phyloP scores from a whole-genome alignment of 2,888 invertebrate species.

The Xestobium rufovillosum region DNA sequence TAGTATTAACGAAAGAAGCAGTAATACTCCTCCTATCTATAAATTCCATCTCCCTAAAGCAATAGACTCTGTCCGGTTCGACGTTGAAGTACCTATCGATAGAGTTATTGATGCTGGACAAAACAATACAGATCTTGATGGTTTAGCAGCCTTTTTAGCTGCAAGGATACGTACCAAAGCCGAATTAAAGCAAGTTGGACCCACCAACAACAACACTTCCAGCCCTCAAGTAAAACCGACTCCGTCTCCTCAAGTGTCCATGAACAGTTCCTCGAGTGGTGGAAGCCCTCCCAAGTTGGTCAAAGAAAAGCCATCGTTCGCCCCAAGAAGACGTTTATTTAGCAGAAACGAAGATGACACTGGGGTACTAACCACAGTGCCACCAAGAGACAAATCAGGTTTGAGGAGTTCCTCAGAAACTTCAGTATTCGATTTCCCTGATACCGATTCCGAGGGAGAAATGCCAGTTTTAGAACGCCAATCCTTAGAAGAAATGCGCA shows the following conservation, averaged over 20 bases:
- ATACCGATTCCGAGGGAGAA: constrained; percentile 56
- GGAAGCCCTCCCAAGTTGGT: constrained; percentile 46
- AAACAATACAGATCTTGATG: constrained; percentile 43
- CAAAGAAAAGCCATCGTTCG: constrained; percentile 39
- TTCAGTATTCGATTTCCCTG: constrained; percentile 57
- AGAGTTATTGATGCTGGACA: constrained; percentile 27
- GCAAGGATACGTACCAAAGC: constrained; percentile 80
- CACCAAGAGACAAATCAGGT: constrained; percentile 44
- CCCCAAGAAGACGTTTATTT: constrained; percentile 48
- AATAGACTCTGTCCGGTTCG: constrained; percentile 56
- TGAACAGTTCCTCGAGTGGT: constrained; percentile 29
- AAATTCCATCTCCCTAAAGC: constrained; percentile 63
- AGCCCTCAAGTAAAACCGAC: constrained; percentile 28
- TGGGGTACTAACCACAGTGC: constrained; percentile 31
- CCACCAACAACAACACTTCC: constrained; percentile 25
- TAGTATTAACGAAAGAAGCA: constrained; percentile 45
- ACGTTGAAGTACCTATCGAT: constrained; percentile 38
- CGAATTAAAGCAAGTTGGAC: constrained; percentile 58
- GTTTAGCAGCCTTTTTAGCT: constrained; percentile 54
- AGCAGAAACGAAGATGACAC: constrained; percentile 51
- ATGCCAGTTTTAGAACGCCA: constrained; percentile 56
- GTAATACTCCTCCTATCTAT: constrained; percentile 46
- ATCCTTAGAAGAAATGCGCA: constrained; percentile 57
- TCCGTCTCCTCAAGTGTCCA: constrained; percentile 13
- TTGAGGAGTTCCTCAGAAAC: constrained; percentile 55